Conservation (phyloP, 1,140 invertebrate genomes). For the Trissolcus basalis region DNA sequence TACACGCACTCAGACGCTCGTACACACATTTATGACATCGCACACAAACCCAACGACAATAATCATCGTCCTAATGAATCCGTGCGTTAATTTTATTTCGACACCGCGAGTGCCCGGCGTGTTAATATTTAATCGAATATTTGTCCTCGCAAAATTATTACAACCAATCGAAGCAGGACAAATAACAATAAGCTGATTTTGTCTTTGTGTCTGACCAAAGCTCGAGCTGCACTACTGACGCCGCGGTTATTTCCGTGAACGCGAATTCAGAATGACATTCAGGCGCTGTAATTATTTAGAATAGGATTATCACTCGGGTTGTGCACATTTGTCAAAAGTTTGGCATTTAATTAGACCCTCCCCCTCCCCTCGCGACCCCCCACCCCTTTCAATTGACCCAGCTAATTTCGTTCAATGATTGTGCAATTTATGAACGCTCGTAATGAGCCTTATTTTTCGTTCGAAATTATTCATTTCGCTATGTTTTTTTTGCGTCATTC, state of each 20-base stretch:
- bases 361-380: no score
- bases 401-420: conserved; percentile 27
- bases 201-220: conserved; percentile 12
- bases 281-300: conserved; percentile 34
- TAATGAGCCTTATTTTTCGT: background rate
- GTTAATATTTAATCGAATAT: conserved; percentile 32
- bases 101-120: conserved; percentile 8
- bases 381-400: conserved; percentile 7
- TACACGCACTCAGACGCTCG: conserved; percentile 1
- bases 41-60: conserved; percentile 17
- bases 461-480: background rate
- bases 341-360: conserved; percentile 36
- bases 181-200: conserved; percentile 43
- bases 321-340: conserved; percentile 36
- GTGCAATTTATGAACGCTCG: conserved; percentile 25
- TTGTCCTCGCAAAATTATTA: conserved; percentile 19
- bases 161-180: conserved; percentile 15
- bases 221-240: conserved; percentile 8
- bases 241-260: conserved; percentile 2
- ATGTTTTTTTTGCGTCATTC: background rate
- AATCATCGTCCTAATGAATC: conserved; percentile 48
- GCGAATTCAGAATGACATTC: conserved; percentile 22
- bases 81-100: conserved; percentile 40
- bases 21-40: background rate
- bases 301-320: conserved; percentile 34